Base-by-base conservation (phyloP, 2,888 invertebrate genomes). In the Frankliniella fusca region DNA sequence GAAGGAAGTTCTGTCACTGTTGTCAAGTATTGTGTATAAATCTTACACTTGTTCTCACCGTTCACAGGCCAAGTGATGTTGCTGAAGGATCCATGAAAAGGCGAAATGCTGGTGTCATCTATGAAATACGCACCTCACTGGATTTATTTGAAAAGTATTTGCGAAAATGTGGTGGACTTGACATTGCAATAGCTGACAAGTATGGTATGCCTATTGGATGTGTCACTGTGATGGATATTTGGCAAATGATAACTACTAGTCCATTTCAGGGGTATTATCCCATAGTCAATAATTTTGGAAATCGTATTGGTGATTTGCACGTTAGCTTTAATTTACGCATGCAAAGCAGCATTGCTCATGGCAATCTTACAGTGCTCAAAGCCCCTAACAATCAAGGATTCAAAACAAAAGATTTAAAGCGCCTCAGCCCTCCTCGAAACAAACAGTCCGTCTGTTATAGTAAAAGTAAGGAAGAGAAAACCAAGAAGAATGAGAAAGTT, bases 101-200 rank as follows among this genome's bases (percentile, higher is more conserved):
- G 84, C 27, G 86, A 87, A 79, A 86, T 83, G 48, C 85, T 84
- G 50, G 81, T 5, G 85, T 86, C 82, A 85, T 85, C 12, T 88
- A 88, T 84, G 84, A 86, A 12, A 86, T 88, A 80, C 86, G 86
- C 84, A 88, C 88, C 7, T 88, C 86, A 83, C 82, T 86, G 76
- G 84, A 84, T 50, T 85, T 88, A 2, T 88, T 88, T 83, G 84
- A 87, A 83, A 87, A 87, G 82, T 88, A 88, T 83, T 84, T 88
- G n/a, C 86, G 85, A 82, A 88, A 88, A 81, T 87, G 87, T 82
- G 87, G 87, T 81, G 85, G 85, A 23, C 80, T 88, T 27, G 86
- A 87, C 83, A 85, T 88, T 48, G 84, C 86, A 1, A 84, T 88
- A n/a, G 81, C 70, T 10, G 70, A 76, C 27, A 76, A 76, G 27